These are phyloP conservation scores for Diarsia brunnea DNA, from an alignment of 2,888 invertebrate species.

Conservation along the genomic window DNA sequence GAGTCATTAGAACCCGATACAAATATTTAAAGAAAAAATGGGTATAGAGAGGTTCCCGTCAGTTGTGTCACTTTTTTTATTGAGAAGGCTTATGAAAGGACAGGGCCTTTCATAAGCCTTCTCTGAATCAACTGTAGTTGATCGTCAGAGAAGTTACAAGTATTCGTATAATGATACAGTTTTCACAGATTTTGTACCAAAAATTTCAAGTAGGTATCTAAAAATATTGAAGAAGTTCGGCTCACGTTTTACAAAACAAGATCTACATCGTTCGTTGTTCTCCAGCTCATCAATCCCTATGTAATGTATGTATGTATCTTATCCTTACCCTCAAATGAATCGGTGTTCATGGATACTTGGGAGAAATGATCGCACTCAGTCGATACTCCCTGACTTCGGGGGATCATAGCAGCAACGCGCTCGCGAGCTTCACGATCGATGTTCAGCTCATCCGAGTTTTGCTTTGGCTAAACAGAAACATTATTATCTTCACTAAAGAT, in stretches of 20 bases:
- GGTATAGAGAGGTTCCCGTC: too few relatives aligned
- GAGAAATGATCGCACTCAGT: conserved; percentile 75
- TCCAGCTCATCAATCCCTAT: neutral
- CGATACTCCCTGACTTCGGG: conserved; percentile 74
- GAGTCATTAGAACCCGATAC: neutral
- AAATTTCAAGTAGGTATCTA: neutral
- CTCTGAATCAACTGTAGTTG: too few relatives aligned
- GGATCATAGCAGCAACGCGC: conserved; percentile 81
- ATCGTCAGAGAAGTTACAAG: neutral
- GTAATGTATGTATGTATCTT: too few relatives aligned
- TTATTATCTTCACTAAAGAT: neutral
- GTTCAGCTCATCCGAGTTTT: conserved; percentile 74
- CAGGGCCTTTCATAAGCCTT: too few relatives aligned
- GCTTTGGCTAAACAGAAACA: conserved; percentile 58
- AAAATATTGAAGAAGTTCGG: neutral
- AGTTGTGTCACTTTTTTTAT: neutral
- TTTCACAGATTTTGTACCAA: neutral
- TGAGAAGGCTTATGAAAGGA: neutral
- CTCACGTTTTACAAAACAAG: neutral
- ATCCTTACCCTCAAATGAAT: conserved; percentile 76
- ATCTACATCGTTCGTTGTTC: neutral
- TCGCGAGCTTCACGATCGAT: conserved; percentile 81
- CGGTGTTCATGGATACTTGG: conserved; percentile 73
- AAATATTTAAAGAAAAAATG: too few relatives aligned
- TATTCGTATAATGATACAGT: neutral